Percentiles rank a stretch among this genome's conserved stretches.
These are phyloP conservation scores for Setipinna tenuifilis DNA, from an alignment of 2,797 vertebrate genomes.

Conservation along the genomic window DNA sequence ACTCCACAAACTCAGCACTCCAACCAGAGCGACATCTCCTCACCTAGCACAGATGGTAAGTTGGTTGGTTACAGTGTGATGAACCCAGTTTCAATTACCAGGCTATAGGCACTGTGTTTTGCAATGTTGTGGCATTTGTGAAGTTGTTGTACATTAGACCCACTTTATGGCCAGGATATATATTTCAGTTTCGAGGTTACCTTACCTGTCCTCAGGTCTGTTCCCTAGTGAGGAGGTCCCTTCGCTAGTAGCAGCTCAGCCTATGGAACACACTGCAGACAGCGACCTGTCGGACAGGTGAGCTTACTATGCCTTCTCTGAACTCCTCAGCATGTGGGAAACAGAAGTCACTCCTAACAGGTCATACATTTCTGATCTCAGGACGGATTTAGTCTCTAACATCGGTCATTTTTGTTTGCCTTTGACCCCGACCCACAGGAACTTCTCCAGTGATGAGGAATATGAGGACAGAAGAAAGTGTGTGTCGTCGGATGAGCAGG, in stretches of 20 bases:
- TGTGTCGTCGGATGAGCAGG: slow-evolving; percentile 79
- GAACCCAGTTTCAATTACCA: neutral
- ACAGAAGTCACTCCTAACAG: neutral
- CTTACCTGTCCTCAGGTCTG: slow-evolving; percentile 64
- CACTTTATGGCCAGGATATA: too few species aligned
- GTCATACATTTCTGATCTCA: neutral
- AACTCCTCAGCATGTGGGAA: neutral
- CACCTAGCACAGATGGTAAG: slow-evolving; percentile 61
- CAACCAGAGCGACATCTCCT: slow-evolving; percentile 45
- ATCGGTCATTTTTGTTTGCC: slow-evolving; percentile 20
- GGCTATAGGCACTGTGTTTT: too few species aligned
- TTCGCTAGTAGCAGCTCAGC: slow-evolving; percentile 72
- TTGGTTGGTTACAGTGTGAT: neutral
- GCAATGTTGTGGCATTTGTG: too few species aligned
- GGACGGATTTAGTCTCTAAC: neutral
- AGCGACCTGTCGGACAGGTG: slow-evolving; percentile 91
- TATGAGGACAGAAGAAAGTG: slow-evolving; percentile 70
- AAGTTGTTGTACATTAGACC: neutral
- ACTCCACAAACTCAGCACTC: slow-evolving; percentile 57
- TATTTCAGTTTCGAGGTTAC: neutral
- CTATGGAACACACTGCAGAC: slow-evolving; percentile 77
- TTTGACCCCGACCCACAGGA: slow-evolving; percentile 68
- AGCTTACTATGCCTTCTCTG: neutral
- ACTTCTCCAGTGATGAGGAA: slow-evolving; percentile 73
- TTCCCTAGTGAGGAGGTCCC: slow-evolving; percentile 69